Conservation (phyloP, 2,797 vertebrate genomes). For the Micrastur ruficollis region DNA sequence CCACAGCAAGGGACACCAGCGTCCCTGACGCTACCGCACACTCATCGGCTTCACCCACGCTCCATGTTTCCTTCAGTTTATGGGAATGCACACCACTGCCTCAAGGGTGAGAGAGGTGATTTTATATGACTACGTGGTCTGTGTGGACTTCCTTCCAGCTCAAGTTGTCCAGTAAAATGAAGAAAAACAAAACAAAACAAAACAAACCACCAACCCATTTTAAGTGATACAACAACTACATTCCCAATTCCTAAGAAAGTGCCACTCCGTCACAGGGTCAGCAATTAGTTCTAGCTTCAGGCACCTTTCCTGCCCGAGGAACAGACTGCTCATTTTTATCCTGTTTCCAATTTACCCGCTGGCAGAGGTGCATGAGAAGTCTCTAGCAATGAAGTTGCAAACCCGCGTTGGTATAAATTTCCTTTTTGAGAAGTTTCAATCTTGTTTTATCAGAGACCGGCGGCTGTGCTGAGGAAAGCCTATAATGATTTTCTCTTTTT, state of each 20-base stretch:
- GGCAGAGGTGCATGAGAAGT: neutral
- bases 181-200: neutral
- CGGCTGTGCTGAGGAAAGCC: slow-evolving; percentile 38
- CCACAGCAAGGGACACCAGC: neutral
- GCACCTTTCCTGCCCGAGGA: neutral
- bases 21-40: accelerated
- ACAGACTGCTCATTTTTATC: neutral
- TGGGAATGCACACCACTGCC: neutral
- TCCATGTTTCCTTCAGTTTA: neutral
- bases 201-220: neutral
- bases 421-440: slow-evolving; percentile 45
- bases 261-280: neutral
- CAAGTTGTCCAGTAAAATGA: neutral
- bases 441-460: slow-evolving; percentile 32
- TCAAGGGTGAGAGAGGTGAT: neutral
- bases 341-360: neutral
- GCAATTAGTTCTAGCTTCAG: neutral
- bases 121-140: accelerated
- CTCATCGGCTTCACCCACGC: accelerated
- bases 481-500: slow-evolving; percentile 57
- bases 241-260: neutral
- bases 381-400: neutral
- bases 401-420: neutral
- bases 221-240: neutral
- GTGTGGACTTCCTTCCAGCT: neutral